Conservation (phyloP, 2,113 vertebrate genomes). For the zebrafish (Danio rerio) region DNA sequence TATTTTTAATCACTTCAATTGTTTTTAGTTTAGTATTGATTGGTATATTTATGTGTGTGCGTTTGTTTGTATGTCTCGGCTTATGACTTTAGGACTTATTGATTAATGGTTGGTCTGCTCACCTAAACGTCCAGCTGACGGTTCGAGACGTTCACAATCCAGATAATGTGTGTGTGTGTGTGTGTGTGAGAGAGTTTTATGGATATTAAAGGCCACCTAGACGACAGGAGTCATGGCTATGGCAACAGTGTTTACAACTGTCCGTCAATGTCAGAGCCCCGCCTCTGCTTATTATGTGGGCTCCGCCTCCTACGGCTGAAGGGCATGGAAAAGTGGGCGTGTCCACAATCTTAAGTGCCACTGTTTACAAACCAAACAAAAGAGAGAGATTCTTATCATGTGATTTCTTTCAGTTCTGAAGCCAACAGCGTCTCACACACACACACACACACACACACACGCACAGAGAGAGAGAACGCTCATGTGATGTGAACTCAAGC, state of each 20-base stretch:
- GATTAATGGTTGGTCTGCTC: not conserved
- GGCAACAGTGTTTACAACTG: conserved; percentile 19
- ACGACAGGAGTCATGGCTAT: not conserved
- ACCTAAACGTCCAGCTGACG: not conserved
- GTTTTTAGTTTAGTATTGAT: no score
- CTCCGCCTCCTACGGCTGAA: conserved; percentile 5
- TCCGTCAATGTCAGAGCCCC: conserved; percentile 1
- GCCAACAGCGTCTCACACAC: not conserved
- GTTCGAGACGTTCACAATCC: not conserved
- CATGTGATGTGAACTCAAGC: conserved; percentile 13
- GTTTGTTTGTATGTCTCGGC: no score
- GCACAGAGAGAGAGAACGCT: no score
- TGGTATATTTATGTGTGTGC: no score
- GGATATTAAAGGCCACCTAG: not conserved
- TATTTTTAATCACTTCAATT: no score
- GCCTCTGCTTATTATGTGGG: conserved; percentile 60
- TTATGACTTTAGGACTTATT: no score
- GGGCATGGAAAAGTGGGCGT: conserved; percentile 34
- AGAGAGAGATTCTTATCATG: conserved; percentile 30
- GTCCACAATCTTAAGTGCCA: conserved; percentile 27
- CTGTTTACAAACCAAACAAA: conserved; percentile 64
- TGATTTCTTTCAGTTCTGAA: not conserved
- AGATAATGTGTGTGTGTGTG: not conserved
- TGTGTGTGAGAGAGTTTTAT: not conserved
- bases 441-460: not conserved